A percentile compares a stretch with the other conserved stretches of the same genome.
phyloP scores from a whole-genome alignment of 2,797 vertebrate genomes.

The Neosilurus hyrtlii region DNA sequence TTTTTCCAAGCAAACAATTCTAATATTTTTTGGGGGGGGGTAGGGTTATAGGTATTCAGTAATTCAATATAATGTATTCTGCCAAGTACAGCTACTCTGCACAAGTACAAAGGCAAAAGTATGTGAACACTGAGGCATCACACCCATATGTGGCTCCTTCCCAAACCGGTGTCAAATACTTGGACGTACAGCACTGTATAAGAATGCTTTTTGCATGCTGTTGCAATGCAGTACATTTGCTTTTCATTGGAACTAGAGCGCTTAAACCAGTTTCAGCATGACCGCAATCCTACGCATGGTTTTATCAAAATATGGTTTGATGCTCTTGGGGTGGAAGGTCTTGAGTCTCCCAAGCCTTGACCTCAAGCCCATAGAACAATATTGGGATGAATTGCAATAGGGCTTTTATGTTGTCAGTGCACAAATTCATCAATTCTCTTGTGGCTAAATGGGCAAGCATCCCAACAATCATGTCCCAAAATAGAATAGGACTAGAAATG shows the following conservation, averaged over 20 bases:
- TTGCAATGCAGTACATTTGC: background rate
- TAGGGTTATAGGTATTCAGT: background rate
- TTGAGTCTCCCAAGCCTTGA: background rate
- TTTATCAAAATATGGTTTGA: background rate
- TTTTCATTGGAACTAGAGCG: background rate
- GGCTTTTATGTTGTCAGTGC: background rate
- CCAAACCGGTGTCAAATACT: background rate
- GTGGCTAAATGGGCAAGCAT: background rate
- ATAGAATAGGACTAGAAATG: background rate
- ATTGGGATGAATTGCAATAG: background rate
- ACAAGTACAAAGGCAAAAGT: background rate
- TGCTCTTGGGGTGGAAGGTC: background rate
- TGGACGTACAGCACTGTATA: background rate
- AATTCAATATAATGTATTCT: background rate
- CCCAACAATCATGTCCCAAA: background rate
- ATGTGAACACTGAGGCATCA: background rate
- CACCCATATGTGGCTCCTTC: background rate
- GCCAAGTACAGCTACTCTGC: background rate
- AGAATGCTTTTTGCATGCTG: background rate
- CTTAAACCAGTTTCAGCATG: background rate
- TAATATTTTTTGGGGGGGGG: background rate
- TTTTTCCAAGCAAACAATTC: no score
- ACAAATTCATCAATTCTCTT: background rate
- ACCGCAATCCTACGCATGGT: background rate
- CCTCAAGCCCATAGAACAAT: background rate